Percentiles rank a stretch among this genome's conserved stretches.
Conservation (phyloP, 2,797 vertebrate species). For the Anniella stebbinsi region DNA sequence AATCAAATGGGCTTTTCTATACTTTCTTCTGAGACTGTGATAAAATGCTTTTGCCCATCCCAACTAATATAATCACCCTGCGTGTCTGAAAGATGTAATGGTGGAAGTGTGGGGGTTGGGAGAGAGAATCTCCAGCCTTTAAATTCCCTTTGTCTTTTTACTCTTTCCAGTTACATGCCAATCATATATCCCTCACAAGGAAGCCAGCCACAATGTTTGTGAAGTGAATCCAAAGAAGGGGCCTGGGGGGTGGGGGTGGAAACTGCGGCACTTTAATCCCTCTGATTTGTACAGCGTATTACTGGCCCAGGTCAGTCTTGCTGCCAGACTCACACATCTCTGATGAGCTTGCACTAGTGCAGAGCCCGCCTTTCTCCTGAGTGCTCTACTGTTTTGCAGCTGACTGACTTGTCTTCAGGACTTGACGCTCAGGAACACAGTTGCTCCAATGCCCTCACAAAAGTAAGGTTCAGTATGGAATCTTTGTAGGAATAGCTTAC, state of each 20-base stretch:
- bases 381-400: conserved; percentile 9
- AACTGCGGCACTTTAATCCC: conserved; percentile 44
- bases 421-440: conserved; percentile 10
- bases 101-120: background rate
- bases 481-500: too few relatives aligned
- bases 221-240: conserved; percentile 28
- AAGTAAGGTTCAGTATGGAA: background rate
- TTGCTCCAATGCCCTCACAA: background rate
- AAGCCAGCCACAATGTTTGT: conserved; percentile 36
- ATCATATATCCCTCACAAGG: conserved; percentile 20
- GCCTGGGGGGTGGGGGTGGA: background rate
- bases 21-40: background rate
- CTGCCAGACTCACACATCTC: background rate
- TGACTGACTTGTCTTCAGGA: background rate
- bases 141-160: conserved; percentile 33
- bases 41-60: background rate
- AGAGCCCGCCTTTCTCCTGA: conserved; percentile 15
- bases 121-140: background rate
- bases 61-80: conserved; percentile 11
- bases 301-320: conserved; percentile 9
- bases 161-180: background rate
- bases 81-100: conserved; percentile 20
- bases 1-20: background rate
- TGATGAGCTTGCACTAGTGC: background rate
- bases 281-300: conserved; percentile 25